These are phyloP conservation scores for Gallinago solitaria DNA, from an alignment of 2,797 vertebrate species.

Conservation along the genomic window DNA sequence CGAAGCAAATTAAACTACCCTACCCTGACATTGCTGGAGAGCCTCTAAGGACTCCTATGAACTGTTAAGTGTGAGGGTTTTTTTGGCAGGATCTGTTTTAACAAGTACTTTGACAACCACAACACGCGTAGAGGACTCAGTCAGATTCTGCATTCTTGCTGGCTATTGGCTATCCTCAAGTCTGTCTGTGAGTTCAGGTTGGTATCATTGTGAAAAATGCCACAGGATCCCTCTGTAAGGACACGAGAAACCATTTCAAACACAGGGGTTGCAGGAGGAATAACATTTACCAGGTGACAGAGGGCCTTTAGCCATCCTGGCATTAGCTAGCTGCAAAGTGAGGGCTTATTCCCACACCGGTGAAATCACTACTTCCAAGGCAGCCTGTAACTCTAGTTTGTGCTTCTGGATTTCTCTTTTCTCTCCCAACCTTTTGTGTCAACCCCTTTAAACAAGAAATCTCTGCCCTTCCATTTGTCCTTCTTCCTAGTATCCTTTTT, in stretches of 20 bases:
- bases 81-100: background rate
- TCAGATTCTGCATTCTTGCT: background rate
- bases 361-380: background rate
- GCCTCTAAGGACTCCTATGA: background rate
- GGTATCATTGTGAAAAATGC: background rate
- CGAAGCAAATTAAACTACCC: background rate
- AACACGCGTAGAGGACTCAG: background rate
- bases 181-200: background rate
- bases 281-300: background rate
- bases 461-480: background rate
- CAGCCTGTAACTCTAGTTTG: background rate
- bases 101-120: background rate
- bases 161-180: background rate
- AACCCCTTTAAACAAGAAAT: background rate
- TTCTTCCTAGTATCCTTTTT: background rate
- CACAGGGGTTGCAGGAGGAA: background rate
- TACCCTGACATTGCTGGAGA: background rate
- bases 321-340: background rate
- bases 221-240: background rate
- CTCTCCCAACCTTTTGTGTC: background rate
- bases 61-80: accelerated
- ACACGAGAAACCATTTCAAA: background rate
- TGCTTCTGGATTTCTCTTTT: background rate
- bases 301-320: background rate
- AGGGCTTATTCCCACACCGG: background rate